Conservation (phyloP, 2,888 invertebrate species). For the Plebejus argus region DNA sequence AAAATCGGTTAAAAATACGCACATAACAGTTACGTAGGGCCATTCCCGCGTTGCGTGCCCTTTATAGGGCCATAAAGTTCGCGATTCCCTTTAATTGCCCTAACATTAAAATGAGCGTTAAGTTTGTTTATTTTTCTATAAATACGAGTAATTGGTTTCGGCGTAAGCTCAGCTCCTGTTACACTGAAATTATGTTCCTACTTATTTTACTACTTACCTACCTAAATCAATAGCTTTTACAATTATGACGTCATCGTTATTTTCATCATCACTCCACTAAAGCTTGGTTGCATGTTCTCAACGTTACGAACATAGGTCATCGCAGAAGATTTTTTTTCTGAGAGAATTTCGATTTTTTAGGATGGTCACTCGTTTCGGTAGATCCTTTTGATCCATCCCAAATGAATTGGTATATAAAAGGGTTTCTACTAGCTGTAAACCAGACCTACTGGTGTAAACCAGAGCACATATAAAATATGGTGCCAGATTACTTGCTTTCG, state of each 20-base stretch:
- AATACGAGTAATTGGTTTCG: slow-evolving; percentile 33
- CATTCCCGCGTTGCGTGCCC: slow-evolving; percentile 53
- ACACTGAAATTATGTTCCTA: neutral
- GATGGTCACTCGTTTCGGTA: neutral
- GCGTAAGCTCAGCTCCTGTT: neutral
- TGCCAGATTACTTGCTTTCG: too few species aligned
- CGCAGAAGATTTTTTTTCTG: too few species aligned
- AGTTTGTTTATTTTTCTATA: slow-evolving; percentile 52
- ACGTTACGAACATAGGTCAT: too few species aligned
- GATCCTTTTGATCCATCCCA: neutral
- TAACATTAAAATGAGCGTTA: slow-evolving; percentile 53
- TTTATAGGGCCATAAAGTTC: slow-evolving; percentile 57
- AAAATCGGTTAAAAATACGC: slow-evolving; percentile 33
- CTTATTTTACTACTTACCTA: neutral
- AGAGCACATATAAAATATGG: too few species aligned
- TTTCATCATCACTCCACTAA: too few species aligned
- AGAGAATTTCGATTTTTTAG: neutral
- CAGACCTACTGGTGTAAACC: too few species aligned
- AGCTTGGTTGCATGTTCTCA: too few species aligned
- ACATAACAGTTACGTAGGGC: slow-evolving; percentile 32
- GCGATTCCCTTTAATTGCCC: slow-evolving; percentile 52
- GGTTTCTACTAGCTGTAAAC: too few species aligned
- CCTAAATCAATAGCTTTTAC: neutral
- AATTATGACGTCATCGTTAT: too few species aligned
- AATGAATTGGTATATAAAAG: too few species aligned